Conservation (phyloP, 2,113 vertebrate species). For the Mesocricetus auratus region DNA sequence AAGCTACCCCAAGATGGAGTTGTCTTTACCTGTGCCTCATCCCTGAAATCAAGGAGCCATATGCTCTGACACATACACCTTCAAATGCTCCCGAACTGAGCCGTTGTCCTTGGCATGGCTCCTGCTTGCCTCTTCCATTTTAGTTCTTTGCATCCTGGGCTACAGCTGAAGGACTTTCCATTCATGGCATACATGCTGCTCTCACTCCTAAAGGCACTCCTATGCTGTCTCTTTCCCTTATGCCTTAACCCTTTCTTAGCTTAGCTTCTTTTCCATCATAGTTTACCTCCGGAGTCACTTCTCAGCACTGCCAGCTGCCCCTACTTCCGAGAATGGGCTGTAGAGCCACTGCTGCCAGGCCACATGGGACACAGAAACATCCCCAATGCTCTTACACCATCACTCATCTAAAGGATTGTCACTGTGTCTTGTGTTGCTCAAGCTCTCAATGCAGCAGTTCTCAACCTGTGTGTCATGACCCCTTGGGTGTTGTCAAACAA, state of each 20-base stretch:
- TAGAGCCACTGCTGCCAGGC: not conserved
- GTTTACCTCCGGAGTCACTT: not conserved
- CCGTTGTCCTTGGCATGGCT: not conserved
- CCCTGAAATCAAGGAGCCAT: not conserved
- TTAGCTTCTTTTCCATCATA: not conserved
- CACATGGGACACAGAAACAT: not conserved
- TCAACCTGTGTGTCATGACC: not conserved
- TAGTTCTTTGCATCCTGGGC: not conserved
- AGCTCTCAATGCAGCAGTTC: not conserved
- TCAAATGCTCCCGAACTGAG: not conserved
- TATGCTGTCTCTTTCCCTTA: not conserved
- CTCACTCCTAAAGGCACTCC: not conserved
- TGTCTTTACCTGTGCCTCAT: not conserved
- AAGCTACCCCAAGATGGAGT: not conserved
- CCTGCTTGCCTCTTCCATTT: not conserved
- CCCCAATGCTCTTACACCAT: accelerated
- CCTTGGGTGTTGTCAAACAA: no score
- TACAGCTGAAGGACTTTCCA: not conserved
- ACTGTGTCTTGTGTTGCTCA: not conserved
- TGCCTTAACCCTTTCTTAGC: not conserved
- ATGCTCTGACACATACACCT: not conserved
- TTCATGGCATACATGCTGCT: accelerated
- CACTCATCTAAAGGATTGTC: accelerated
- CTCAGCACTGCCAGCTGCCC: not conserved
- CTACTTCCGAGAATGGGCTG: not conserved